Conservation (phyloP, 1,140 invertebrate species). For the Pseudomyrmex sp. region DNA sequence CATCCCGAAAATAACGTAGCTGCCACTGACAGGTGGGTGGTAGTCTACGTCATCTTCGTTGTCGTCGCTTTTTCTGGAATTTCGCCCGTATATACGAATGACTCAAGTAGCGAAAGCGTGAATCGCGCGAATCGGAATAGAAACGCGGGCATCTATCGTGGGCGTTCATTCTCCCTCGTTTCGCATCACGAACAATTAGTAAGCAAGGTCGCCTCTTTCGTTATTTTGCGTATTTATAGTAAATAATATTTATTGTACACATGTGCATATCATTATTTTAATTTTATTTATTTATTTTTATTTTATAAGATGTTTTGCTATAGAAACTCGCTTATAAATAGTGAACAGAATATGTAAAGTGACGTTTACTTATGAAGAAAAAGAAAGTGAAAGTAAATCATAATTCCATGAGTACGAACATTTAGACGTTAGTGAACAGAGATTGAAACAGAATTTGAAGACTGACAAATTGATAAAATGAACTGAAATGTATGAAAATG, state of each 20-base stretch:
- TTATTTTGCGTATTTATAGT: not conserved
- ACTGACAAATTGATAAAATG: too few species aligned
- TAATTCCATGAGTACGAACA: too few species aligned
- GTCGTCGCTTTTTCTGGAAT: slow-evolving; percentile 40
- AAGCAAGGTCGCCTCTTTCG: slow-evolving; percentile 10
- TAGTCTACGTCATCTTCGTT: slow-evolving; percentile 39
- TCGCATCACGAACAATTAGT: not conserved
- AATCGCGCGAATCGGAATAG: slow-evolving; percentile 63
- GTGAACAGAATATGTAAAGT: not conserved
- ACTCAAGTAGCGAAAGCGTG: slow-evolving; percentile 57
- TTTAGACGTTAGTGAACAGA: too few species aligned
- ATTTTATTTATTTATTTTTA: too few species aligned
- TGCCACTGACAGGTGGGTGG: slow-evolving; percentile 41
- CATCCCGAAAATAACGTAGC: slow-evolving; percentile 34
- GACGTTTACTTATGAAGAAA: not conserved
- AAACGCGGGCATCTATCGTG: slow-evolving; percentile 17
- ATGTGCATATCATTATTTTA: too few species aligned
- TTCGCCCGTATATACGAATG: slow-evolving; percentile 43
- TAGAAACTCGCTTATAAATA: not conserved
- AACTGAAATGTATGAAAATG: too few species aligned
- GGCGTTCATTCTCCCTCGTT: slow-evolving; percentile 42
- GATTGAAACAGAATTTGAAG: too few species aligned
- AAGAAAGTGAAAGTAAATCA: too few species aligned
- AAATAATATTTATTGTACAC: too few species aligned
- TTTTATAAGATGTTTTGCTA: not conserved